Base-by-base conservation (phyloP, 2,888 invertebrate species). In the Tinea pellionella region DNA sequence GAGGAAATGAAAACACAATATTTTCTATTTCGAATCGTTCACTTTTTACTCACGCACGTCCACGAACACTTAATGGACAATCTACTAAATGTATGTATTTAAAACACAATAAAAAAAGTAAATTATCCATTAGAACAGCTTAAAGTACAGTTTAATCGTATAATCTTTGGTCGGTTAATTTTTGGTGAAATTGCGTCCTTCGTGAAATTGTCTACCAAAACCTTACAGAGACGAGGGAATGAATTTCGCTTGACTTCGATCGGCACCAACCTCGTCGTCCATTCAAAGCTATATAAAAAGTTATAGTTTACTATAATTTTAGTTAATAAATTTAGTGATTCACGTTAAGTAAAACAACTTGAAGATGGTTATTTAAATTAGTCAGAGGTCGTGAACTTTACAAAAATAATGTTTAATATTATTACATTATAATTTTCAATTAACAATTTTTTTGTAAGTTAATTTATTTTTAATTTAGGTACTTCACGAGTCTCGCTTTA, bases 81-180 rank as follows among this genome's bases (percentile, higher is more conserved):
- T 3, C 2, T 24, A 24, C n/a, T n/a, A 9, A 37, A 37, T 9
- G 9, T 2, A n/a, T n/a, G 37, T n/a, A 37, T 37, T 12, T 2
- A 37, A 24, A 53, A 53, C 12, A 4, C 53, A 53, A 53, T 53
- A 9, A 53, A n/a, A 7, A 19, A 18, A 53, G 53, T 18, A 53
- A 53, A 53, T 53, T 24, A 18, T 18, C 53, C 24, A 53, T 18
- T 53, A 53, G 12, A 53, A 53, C 18, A 53, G 24, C 19, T 24
- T 18, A 24, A 24, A 24, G 53, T 53, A 24, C 53, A 53, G 24
- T 53, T 53, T 53, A 53, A 53, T 53, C 19, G 24, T 24, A 53
- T 24, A 53, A 53, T 53, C 24, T 53, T 53, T 53, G 53, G 53
- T 53, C 53, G 53, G 53, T 53, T 53, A 53, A 53, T 53, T 53